Evolutionary conservation across 2,113 vertebrate genomes (phyloP).

Genomic region (Phoenicopterus ruber): DNA sequence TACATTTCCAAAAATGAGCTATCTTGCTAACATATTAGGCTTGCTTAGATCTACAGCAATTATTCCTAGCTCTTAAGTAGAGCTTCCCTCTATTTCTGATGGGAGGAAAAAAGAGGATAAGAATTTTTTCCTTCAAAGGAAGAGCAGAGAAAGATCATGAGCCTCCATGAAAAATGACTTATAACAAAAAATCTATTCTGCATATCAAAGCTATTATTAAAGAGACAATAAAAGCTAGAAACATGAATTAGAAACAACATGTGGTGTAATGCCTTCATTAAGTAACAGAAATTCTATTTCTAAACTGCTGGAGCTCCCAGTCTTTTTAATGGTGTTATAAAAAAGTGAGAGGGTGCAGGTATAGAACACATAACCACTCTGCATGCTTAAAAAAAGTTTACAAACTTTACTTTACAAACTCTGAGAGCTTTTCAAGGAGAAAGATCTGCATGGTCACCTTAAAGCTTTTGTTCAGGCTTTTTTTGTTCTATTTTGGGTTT

Average conservation of each 20-base stretch:
- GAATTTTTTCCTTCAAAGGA: not conserved
- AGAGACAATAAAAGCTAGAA: not conserved
- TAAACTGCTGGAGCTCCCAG: not conserved
- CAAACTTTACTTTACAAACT: not conserved
- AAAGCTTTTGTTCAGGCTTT: not conserved
- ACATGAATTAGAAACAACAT: not conserved
- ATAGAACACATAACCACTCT: not conserved
- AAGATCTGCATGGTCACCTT: not conserved
- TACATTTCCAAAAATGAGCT: not conserved
- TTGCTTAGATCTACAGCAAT: not conserved
- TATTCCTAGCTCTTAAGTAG: not conserved
- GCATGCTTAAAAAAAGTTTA: not conserved
- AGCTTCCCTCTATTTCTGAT: not conserved
- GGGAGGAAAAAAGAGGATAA: not conserved
- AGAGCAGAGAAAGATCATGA: not conserved
- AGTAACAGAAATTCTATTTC: not conserved
- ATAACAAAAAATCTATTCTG: not conserved
- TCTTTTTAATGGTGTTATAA: not conserved
- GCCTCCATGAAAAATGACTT: not conserved
- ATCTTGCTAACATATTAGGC: not conserved
- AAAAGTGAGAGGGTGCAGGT: not conserved
- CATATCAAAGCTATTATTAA: not conserved
- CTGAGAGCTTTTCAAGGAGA: not conserved
- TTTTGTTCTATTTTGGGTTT: not conserved
- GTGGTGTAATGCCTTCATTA: not conserved